Evolutionary conservation across 2,888 invertebrate species (phyloP).

Genomic region (Anticlea derivata): DNA sequence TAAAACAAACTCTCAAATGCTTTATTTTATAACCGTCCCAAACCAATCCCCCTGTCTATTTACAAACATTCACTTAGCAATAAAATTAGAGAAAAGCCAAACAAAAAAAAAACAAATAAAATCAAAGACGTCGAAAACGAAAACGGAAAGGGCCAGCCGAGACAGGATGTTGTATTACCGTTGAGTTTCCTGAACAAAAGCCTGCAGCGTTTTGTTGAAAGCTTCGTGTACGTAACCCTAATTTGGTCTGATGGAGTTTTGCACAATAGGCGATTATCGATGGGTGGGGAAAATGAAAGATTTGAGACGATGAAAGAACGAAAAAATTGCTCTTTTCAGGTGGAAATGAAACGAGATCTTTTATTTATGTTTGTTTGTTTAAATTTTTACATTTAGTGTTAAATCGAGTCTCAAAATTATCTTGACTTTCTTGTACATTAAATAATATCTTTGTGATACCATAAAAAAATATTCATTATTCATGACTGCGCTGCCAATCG

Average conservation of each 20-base stretch:
- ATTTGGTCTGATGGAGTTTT: constrained; percentile 52
- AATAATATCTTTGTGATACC: too few species aligned
- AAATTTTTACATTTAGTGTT: too few species aligned
- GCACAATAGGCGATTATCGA: constrained; percentile 37
- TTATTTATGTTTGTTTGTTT: background rate
- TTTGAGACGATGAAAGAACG: constrained; percentile 19
- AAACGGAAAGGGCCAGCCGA: constrained; percentile 35
- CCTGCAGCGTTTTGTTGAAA: constrained; percentile 15
- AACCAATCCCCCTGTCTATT: constrained; percentile 21
- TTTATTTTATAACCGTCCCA: background rate
- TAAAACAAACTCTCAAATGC: too few species aligned
- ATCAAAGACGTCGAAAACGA: constrained; percentile 29
- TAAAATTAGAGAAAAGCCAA: constrained; percentile 30
- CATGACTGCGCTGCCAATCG: too few species aligned
- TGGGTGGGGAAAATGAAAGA: constrained; percentile 15
- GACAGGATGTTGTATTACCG: constrained; percentile 58
- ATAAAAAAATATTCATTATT: too few species aligned
- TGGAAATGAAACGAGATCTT: background rate
- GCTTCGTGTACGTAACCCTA: constrained; percentile 54
- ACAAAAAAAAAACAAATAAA: constrained; percentile 25
- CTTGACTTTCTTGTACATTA: too few species aligned
- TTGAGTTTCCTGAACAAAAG: constrained; percentile 59
- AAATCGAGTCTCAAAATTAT: too few species aligned
- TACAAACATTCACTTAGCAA: constrained; percentile 27
- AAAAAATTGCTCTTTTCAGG: background rate